Conservation (phyloP, 1,140 invertebrate species). For the Temnothorax nylanderi region DNA sequence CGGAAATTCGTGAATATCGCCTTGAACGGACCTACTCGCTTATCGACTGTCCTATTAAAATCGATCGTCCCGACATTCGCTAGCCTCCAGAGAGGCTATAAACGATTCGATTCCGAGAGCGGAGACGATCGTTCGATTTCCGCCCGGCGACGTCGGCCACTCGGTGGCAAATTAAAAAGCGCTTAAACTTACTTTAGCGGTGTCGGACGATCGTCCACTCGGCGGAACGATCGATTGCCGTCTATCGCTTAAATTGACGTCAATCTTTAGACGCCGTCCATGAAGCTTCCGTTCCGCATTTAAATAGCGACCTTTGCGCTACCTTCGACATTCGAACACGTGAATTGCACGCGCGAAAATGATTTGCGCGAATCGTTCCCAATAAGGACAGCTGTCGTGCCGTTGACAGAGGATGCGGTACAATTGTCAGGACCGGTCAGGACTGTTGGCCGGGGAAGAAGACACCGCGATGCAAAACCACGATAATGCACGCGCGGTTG, state of each 20-base stretch:
- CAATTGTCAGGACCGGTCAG: not conserved
- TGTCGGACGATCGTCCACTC: not conserved
- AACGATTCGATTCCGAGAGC: constrained; percentile 4
- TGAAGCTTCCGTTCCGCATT: not conserved
- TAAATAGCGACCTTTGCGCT: not conserved
- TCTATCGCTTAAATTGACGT: constrained; percentile 35
- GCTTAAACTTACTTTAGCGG: constrained; percentile 50
- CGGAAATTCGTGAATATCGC: constrained; percentile 16
- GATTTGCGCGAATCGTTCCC: not conserved
- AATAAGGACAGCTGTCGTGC: not conserved
- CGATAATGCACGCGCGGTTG: not conserved
- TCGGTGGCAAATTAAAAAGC: constrained; percentile 38
- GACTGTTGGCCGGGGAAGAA: not conserved
- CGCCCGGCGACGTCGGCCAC: not conserved
- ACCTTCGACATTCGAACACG: no score
- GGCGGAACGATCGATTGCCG: constrained; percentile 25
- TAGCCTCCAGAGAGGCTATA: not conserved
- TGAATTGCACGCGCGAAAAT: not conserved
- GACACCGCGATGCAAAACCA: not conserved
- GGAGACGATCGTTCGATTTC: constrained; percentile 25
- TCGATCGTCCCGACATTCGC: not conserved
- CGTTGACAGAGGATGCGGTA: not conserved
- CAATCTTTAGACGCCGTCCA: not conserved
- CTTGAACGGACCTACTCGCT: not conserved
- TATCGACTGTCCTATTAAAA: constrained; percentile 34